Evolutionary conservation across 2,113 vertebrate genomes (phyloP).

Genomic region (Leucopsar rothschildi): DNA sequence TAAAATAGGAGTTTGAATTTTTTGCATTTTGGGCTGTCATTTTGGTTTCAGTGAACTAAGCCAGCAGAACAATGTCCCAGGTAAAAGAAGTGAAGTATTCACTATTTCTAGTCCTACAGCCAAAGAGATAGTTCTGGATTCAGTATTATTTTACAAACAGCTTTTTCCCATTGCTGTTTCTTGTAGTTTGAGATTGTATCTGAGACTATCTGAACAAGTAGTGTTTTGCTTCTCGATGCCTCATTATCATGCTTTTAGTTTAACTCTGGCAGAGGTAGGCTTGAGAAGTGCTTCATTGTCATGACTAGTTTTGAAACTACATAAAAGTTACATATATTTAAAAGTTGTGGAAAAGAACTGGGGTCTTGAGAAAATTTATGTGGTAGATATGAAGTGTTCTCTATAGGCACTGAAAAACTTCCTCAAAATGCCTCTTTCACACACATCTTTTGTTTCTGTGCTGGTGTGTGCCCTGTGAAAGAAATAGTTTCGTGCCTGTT

Average conservation of each 20-base stretch:
- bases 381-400: not conserved
- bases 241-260: not conserved
- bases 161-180: not conserved
- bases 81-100: not conserved
- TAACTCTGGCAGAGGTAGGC: not conserved
- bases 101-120: not conserved
- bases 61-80: not conserved
- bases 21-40: not conserved
- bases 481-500: not conserved
- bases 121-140: not conserved
- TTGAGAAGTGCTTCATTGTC: not conserved
- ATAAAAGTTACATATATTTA: not conserved
- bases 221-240: not conserved
- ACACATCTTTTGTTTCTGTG: not conserved
- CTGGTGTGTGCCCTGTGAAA: not conserved
- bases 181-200: not conserved
- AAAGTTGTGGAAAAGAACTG: not conserved
- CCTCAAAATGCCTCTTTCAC: not conserved
- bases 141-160: not conserved
- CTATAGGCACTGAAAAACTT: not conserved
- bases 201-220: not conserved
- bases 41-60: not conserved
- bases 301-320: not conserved
- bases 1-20: not conserved
- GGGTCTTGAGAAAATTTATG: not conserved